Evolutionary conservation across 2,888 invertebrate genomes (phyloP).

Genomic region (Hofmannophila pseudospretella): DNA sequence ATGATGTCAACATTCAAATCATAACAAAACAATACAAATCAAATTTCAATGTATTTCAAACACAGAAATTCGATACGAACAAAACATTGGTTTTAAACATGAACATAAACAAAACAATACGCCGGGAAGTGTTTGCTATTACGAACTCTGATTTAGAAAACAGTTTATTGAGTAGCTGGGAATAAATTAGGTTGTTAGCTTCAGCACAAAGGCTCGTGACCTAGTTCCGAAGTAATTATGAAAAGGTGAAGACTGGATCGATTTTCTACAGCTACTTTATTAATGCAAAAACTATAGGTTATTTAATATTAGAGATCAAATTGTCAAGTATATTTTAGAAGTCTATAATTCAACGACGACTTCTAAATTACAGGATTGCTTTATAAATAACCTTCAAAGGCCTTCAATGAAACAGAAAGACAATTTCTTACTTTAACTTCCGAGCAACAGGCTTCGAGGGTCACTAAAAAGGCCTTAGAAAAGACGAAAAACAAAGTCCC

Average conservation of each 20-base stretch:
- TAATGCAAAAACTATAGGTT: background rate
- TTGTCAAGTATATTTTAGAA: too few relatives aligned
- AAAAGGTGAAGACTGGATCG: slow-evolving; percentile 33
- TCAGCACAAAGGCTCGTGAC: slow-evolving; percentile 25
- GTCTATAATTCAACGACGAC: too few relatives aligned
- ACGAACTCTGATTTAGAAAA: too few relatives aligned
- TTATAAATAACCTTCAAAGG: background rate
- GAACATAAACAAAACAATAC: too few relatives aligned
- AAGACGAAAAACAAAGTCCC: slow-evolving; percentile 4
- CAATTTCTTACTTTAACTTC: background rate
- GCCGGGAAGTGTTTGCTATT: too few relatives aligned
- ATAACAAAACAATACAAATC: too few relatives aligned
- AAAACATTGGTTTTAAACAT: too few relatives aligned
- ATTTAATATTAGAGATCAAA: too few relatives aligned
- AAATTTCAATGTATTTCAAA: too few relatives aligned
- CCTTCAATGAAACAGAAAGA: background rate
- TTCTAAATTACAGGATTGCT: too few relatives aligned
- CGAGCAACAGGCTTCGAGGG: slow-evolving; percentile 9
- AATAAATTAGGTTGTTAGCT: slow-evolving; percentile 30
- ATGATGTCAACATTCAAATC: too few relatives aligned
- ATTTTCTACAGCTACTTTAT: slow-evolving; percentile 16
- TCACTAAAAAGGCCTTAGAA: background rate
- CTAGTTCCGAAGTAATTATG: slow-evolving; percentile 29
- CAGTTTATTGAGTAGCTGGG: slow-evolving; percentile 14
- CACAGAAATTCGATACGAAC: too few relatives aligned